Evolutionary conservation across 2,113 vertebrate species (phyloP), one percentile per base, ranked within the genome.

Genomic region (Mormyrus iriodes): DNA sequence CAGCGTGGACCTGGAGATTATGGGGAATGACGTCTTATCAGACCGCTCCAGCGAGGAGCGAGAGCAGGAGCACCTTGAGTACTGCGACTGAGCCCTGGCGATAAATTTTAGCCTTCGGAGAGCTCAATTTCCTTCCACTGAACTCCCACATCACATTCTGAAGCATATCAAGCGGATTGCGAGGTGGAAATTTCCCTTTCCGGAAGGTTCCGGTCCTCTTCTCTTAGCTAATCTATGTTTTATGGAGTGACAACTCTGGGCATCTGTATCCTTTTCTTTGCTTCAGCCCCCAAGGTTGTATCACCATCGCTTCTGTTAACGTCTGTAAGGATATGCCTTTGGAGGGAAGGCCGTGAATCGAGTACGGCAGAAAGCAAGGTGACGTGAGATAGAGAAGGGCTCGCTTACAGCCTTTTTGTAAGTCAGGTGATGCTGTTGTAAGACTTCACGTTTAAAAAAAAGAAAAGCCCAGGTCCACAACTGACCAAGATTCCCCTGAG

Each of bases 1-100:
- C 58, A 65, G 65, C n/a, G 65, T 88, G 86, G 86, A 49, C 46
- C 52, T 12, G 84, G 55, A 82, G 89, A 91, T 89, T 91, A 90
- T 51, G 19, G 86, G 89, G 90, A 85, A 88, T 89, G 90, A 61
- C 31, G 27, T 53, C 90, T 92, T 91, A 91, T 92, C 91, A 85
- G 85, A 10, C 84, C 39, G 24, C 31, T 89, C 52, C 91, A 92
- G 90, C 88, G 42, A 76, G 82, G n/a, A 52, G 48, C 42, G 58
- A 17, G 12, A 21, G 85, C 44, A 49, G 31, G 35, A 89, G 89
- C 8, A 69, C 86, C 53, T 58, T 46, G 3, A 61, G 48, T 76
- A 19, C 86, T 13, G 51, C 58, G 19, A 35, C 24, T 49, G 9
- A 79, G 79, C 86, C 48, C 44, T 2, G 3, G 13, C 87, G 86